Evolutionary conservation across 2,113 vertebrate genomes (phyloP).

Genomic region (Microcebus jonahi): DNA sequence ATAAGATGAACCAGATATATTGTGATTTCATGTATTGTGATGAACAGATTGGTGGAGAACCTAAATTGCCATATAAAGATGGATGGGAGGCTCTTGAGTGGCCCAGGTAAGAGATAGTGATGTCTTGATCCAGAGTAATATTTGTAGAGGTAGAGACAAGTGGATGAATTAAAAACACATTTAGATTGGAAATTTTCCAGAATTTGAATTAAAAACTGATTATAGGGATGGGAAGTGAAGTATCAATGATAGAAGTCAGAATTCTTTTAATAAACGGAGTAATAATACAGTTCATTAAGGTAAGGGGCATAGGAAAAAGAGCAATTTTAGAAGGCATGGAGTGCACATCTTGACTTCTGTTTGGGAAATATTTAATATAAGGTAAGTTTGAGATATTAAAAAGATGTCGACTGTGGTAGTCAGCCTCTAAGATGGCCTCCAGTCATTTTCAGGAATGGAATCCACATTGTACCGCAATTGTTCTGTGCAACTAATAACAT

Average conservation of each 20-base stretch:
- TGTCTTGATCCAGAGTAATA: not conserved
- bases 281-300: not conserved
- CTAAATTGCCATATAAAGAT: not conserved
- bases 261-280: not conserved
- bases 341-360: not conserved
- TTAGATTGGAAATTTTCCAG: not conserved
- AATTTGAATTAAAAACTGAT: not conserved
- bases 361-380: not conserved
- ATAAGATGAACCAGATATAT: too few relatives aligned
- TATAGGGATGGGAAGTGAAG: too few relatives aligned
- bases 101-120: too few relatives aligned
- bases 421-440: not conserved
- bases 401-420: not conserved
- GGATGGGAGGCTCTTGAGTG: not conserved
- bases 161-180: not conserved
- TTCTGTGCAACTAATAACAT: not conserved
- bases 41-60: not conserved
- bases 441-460: not conserved
- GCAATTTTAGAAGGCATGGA: not conserved
- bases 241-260: not conserved
- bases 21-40: not conserved
- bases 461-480: not conserved
- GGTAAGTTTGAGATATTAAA: not conserved
- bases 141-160: not conserved
- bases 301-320: not conserved